Conservation (phyloP, 2,888 invertebrate species). For the Volucella inanis region DNA sequence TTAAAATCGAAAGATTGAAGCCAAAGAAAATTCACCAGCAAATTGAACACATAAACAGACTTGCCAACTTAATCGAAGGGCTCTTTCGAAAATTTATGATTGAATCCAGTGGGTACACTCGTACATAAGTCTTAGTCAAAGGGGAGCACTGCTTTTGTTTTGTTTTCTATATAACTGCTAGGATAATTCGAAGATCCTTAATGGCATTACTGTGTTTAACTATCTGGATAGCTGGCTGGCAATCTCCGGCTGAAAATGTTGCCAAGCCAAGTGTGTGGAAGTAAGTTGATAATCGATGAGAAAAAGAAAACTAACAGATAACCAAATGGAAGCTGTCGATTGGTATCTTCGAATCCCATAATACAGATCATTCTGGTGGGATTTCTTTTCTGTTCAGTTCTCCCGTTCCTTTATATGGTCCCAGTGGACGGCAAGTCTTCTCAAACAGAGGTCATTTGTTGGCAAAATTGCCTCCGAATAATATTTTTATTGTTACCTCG, state of each 20-base stretch:
- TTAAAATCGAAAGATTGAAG: conserved; percentile 69
- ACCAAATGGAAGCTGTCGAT: conserved; percentile 35
- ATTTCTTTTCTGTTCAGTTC: not conserved
- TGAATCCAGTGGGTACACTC: conserved; percentile 18
- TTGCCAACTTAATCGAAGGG: conserved; percentile 45
- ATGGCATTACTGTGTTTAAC: conserved; percentile 36
- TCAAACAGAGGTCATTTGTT: conserved; percentile 62
- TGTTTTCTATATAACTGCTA: not conserved
- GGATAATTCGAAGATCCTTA: not conserved
- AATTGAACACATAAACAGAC: conserved; percentile 61
- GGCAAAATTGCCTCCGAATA: conserved; percentile 32
- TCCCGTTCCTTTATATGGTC: not conserved
- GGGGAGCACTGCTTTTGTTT: not conserved
- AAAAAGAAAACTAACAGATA: conserved; percentile 44
- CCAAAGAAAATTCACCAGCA: conserved; percentile 46
- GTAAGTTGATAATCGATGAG: conserved; percentile 64
- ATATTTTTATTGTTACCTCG: conserved; percentile 37
- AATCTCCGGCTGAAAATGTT: not conserved
- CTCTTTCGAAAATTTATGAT: conserved; percentile 41
- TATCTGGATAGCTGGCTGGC: not conserved
- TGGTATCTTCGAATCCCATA: conserved; percentile 43
- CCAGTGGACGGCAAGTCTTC: conserved; percentile 13
- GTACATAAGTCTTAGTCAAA: conserved; percentile 25
- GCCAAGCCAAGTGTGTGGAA: not conserved
- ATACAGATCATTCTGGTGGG: conserved; percentile 60